These are phyloP conservation scores for Luscinia luscinia DNA, from an alignment of 2,797 vertebrate genomes.

Conservation along the genomic window DNA sequence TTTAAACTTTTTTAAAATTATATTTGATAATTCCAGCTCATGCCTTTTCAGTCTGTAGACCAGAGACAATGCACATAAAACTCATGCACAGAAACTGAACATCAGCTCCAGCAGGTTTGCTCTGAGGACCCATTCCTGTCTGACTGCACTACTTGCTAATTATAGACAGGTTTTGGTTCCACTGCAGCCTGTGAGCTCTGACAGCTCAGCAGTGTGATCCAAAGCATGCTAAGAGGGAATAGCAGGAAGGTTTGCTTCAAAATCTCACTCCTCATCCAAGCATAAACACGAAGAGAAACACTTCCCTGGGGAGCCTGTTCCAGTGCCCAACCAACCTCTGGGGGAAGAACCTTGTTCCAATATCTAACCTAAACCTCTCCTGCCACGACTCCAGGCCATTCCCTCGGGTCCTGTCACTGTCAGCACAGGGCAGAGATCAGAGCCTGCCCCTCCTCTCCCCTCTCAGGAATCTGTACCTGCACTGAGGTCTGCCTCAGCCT, in stretches of 20 bases:
- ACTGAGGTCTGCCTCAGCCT: fast-evolving
- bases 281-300: background rate
- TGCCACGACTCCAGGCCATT: background rate
- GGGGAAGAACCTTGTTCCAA: background rate
- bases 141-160: background rate
- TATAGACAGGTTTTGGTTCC: background rate
- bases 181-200: background rate
- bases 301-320: background rate
- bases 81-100: background rate
- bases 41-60: background rate
- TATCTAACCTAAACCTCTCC: background rate
- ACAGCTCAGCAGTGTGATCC: background rate
- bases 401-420: fast-evolving
- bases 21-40: background rate
- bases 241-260: background rate
- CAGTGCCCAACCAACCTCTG: background rate
- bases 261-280: background rate
- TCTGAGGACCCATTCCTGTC: background rate
- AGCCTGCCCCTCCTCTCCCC: fast-evolving
- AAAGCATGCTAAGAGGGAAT: background rate
- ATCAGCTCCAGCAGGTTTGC: background rate
- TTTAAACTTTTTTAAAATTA: fast-evolving
- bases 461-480: background rate
- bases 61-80: background rate
- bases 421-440: background rate